Conservation (phyloP, 2,113 vertebrate genomes). For the Coryphaenoides rupestris region DNA sequence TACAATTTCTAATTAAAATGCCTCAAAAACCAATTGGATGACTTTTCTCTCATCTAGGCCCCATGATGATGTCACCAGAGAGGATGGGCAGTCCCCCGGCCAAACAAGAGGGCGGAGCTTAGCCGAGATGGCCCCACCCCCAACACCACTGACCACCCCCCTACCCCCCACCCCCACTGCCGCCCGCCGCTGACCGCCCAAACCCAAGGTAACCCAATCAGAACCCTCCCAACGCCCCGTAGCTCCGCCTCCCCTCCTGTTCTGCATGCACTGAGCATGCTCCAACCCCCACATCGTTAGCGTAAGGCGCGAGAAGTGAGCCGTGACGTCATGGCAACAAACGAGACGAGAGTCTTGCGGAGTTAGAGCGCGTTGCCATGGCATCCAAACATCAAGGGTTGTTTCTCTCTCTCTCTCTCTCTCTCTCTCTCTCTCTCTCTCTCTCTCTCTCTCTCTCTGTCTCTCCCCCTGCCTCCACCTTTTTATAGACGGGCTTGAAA, state of each 20-base stretch:
- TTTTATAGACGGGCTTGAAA: too few relatives aligned
- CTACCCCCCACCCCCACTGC: not conserved
- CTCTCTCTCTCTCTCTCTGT: not conserved
- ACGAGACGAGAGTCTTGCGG: too few relatives aligned
- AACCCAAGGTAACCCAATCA: slow-evolving; percentile 53
- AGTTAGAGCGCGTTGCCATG: too few relatives aligned
- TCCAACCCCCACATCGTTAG: too few relatives aligned
- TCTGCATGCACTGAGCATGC: too few relatives aligned
- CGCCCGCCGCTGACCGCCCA: slow-evolving; percentile 39
- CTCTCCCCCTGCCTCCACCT: not conserved
- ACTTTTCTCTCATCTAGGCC: slow-evolving; percentile 32
- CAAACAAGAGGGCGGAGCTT: slow-evolving; percentile 48
- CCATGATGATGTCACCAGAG: slow-evolving; percentile 47
- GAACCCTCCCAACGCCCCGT: too few relatives aligned
- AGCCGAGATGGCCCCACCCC: slow-evolving; percentile 39
- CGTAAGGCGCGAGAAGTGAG: not conserved
- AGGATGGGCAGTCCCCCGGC: slow-evolving; percentile 29
- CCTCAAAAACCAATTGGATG: too few relatives aligned
- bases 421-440: not conserved
- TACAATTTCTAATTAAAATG: too few relatives aligned
- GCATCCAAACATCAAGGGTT: too few relatives aligned
- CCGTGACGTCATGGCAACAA: not conserved
- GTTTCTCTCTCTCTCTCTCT: too few relatives aligned
- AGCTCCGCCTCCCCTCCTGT: too few relatives aligned
- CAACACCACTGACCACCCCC: slow-evolving; percentile 7